These are phyloP conservation scores for Panthera tigris DNA, from an alignment of 2,113 vertebrate species.

Conservation along the genomic window DNA sequence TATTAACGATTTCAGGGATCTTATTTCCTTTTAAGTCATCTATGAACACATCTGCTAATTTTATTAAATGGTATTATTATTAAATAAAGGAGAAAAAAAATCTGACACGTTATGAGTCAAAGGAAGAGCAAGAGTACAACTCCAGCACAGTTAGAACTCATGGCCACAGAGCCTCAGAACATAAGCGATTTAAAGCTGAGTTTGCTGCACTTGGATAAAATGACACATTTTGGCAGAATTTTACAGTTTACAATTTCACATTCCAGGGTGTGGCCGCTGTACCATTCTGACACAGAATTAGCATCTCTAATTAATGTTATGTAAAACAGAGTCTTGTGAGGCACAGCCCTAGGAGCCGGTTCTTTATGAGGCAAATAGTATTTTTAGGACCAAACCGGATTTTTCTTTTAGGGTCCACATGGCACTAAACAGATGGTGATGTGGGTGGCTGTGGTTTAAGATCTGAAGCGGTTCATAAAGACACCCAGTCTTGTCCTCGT, in stretches of 20 bases:
- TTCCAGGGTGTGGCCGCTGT: slow-evolving; percentile 22
- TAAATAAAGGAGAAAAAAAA: not conserved
- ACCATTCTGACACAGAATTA: slow-evolving; percentile 53
- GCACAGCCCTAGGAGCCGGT: not conserved
- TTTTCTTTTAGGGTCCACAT: slow-evolving; percentile 74
- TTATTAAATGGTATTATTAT: not conserved
- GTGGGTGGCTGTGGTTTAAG: slow-evolving; percentile 67
- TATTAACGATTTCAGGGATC: not conserved
- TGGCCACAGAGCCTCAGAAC: not conserved
- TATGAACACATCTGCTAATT: not conserved
- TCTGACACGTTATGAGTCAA: not conserved
- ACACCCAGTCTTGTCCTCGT: not conserved
- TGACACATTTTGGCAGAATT: slow-evolving; percentile 47
- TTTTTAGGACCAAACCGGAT: slow-evolving; percentile 75
- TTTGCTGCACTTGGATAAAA: slow-evolving; percentile 22
- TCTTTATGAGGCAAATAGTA: slow-evolving; percentile 64
- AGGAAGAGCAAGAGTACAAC: not conserved
- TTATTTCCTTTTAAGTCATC: slow-evolving; percentile 24
- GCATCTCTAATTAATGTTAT: slow-evolving; percentile 68
- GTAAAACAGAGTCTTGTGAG: slow-evolving; percentile 50
- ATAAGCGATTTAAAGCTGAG: not conserved
- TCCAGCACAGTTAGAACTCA: not conserved
- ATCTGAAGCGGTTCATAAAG: slow-evolving; percentile 56
- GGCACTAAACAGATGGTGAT: slow-evolving; percentile 69
- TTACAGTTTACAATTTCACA: slow-evolving; percentile 43